Percentiles rank a stretch among this genome's conserved stretches.
Conservation (phyloP, 2,888 invertebrate species). For the Fragum fragum region DNA sequence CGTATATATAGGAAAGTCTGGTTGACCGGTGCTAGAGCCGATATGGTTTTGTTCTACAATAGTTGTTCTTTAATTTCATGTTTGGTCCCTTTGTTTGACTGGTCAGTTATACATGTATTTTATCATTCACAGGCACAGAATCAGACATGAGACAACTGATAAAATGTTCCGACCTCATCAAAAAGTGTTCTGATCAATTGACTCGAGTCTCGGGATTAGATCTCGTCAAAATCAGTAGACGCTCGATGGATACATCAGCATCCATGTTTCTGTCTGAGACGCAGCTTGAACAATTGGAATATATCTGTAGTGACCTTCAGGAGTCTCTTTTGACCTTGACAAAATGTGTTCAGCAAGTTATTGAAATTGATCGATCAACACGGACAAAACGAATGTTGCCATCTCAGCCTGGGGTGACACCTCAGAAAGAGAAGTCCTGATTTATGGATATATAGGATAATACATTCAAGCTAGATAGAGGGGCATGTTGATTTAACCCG, state of each 20-base stretch:
- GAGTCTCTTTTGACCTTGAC: constrained; percentile 64
- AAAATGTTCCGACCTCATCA: constrained; percentile 77
- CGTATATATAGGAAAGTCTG: no score
- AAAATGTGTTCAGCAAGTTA: constrained; percentile 66
- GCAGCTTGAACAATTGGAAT: constrained; percentile 74
- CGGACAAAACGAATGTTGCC: constrained; percentile 61
- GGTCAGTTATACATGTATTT: no score
- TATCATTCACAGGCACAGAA: constrained; percentile 65
- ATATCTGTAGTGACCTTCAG: constrained; percentile 69
- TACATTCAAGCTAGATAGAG: no score
- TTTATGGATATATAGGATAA: not conserved
- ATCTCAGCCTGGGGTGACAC: constrained; percentile 39
- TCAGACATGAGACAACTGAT: constrained; percentile 71
- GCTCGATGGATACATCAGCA: constrained; percentile 36
- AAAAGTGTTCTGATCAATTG: constrained; percentile 70
- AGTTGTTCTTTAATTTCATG: no score
- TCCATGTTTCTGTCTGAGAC: constrained; percentile 74
- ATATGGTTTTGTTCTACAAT: no score
- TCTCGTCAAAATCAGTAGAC: constrained; percentile 28
- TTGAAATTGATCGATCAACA: constrained; percentile 52
- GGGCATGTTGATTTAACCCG: no score
- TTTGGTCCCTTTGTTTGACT: no score
- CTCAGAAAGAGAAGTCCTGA: constrained; percentile 28
- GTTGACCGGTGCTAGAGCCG: no score
- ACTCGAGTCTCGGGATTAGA: constrained; percentile 58